Base-by-base conservation (phyloP, 2,797 vertebrate species). In the Falco cherrug region DNA sequence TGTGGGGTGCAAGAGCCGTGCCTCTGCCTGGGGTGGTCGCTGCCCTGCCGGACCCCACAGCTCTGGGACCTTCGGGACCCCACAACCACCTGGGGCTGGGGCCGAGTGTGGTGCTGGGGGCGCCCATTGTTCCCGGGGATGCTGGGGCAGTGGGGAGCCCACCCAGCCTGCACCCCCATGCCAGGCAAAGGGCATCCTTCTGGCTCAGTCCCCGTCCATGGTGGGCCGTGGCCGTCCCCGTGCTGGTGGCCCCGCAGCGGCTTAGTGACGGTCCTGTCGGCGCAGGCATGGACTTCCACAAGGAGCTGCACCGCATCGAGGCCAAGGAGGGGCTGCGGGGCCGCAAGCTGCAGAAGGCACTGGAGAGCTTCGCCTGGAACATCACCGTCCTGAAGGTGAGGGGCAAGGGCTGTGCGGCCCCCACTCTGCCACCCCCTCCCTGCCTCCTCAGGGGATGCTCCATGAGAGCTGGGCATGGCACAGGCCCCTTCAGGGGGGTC, bases 311-410 rank as follows among this genome's bases (percentile, higher is more conserved):
- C 96, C 98, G 98, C 65, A 98, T 99, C 4, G 99, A 99, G 51
- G 98, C 98, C 64, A 99, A 99, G 97, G 99, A 99, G 79, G 99
- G 99, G 63, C 98, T 99, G 94, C 99, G 99, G 89, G 99, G 99
- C 22, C 98, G 98, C 41, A 99, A 99, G 86, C 98, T 99, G 56
- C 99, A 99, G 97, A 99, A 99, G 80, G 99, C 99, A 6, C 98
- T 99, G 98, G 99, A 99, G 98, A 99, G 99, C 97, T 99, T 99
- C 4, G 99, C 99, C 57, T 99, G 99, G 99, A 99, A 99, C 98
- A 99, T 99, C 97, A 99, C 99, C 1, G 99, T 99, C 39, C 98
- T 99, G 59, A 99, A 99, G 98, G 99, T 99, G 95, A 98, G 92
- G 41, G 57, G 28, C 21, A 4, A 53, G 59, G 56, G 82, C 54